Base-by-base conservation (phyloP, 2,113 vertebrate genomes). In the Microcebus tavaratra region DNA sequence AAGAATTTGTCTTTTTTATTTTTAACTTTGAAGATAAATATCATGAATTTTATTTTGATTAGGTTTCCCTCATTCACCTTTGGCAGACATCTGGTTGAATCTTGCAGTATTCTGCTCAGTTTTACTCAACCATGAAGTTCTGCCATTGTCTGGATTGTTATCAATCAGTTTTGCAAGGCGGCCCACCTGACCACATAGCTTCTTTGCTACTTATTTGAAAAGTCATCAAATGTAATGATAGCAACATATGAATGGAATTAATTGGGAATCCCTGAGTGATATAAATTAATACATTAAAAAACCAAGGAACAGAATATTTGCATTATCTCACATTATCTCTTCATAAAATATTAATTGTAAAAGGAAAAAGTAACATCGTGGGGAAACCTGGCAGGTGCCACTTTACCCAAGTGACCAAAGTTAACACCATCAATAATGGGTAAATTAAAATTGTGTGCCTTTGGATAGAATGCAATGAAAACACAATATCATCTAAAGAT, bases 141-240 rank as follows among this genome's bases (percentile, higher is more conserved):
- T 80, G 45, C 10, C 5, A 42, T 63, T 70, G 29, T 23, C 63
- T 68, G 48, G 5, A 1, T 76, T 91, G 31, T 48, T 61, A 17
- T 31, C 36, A 50, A 34, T 59, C n/a, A 27, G 82, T 79, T 89
- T 79, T 86, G 23, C 27, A 91, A 59, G 29, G 61, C 75, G 17
- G 53, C 10, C 53, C 6, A 88, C 34, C n/a, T 84, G 29, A 63
- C 42, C 27, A 5, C 63, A 34, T 17, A 63, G 14, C 45, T 81
- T 89, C 34, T 94, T 82, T 81, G 55, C 18, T 57, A 82, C 45
- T 91, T 88, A 57, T 80, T 96, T 53, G 31, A 88, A 96, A 96
- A 83, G 34, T 39, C 57, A 82, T 89, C 45, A 80, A 17, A 39
- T 36, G 50, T 59, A n/a, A 67, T 29, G 68, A 83, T 18, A n/a